These are phyloP conservation scores for Forbesichthys agassizii DNA, from an alignment of 2,113 vertebrate species.

Conservation along the genomic window DNA sequence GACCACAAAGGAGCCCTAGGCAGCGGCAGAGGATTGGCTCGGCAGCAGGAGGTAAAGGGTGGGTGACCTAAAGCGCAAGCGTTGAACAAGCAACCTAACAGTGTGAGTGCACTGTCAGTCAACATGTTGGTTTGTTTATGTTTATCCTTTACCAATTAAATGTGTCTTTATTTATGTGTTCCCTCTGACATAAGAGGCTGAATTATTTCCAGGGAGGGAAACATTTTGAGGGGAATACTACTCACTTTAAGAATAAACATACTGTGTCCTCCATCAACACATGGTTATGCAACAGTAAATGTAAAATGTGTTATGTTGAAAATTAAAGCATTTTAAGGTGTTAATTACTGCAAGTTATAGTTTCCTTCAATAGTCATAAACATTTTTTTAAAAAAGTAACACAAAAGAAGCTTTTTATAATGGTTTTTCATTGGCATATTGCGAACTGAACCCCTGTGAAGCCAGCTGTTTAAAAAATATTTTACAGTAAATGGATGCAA, in stretches of 20 bases:
- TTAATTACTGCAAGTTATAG: too few species aligned
- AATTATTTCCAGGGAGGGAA: conserved; percentile 6
- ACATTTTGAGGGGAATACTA: conserved; percentile 1
- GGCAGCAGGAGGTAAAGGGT: conserved; percentile 50
- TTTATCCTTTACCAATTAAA: conserved; percentile 53
- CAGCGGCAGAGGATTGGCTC: background rate
- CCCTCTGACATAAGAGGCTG: conserved; percentile 26
- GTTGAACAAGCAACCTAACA: conserved; percentile 34
- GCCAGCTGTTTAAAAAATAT: conserved; percentile 15
- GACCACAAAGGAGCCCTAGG: conserved; percentile 13
- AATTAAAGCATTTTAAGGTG: too few species aligned
- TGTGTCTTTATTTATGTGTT: conserved; percentile 46
- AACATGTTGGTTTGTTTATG: conserved; percentile 38
- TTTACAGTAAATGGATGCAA: conserved; percentile 47
- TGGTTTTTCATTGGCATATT: background rate
- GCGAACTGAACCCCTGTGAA: too few species aligned
- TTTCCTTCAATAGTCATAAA: background rate
- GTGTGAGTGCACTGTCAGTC: conserved; percentile 47
- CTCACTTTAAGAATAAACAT: background rate
- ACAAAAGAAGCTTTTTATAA: background rate
- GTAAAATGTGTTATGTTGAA: too few species aligned
- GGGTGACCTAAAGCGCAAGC: conserved; percentile 59
- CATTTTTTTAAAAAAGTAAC: background rate
- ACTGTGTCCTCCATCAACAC: too few species aligned
- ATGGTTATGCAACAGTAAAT: too few species aligned